These are phyloP conservation scores for Copidosoma floridanum DNA, from an alignment of 1,140 invertebrate species.

Conservation along the genomic window DNA sequence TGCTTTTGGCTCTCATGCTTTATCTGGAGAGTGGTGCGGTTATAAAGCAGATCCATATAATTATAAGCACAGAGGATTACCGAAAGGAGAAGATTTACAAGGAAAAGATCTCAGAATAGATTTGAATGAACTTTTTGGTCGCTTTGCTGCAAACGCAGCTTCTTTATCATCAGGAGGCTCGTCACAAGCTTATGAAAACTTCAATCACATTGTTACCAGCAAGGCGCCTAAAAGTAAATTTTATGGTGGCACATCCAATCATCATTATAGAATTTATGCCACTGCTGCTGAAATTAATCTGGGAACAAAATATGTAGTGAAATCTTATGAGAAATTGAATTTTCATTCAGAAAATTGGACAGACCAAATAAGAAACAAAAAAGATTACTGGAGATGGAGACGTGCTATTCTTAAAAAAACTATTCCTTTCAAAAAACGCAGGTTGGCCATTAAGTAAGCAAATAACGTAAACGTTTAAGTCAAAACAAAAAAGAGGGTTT, in stretches of 20 bases:
- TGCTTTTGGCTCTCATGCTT: neutral
- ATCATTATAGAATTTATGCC: slow-evolving; percentile 14
- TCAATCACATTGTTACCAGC: slow-evolving; percentile 12
- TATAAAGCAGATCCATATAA: slow-evolving; percentile 10
- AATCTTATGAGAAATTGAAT: neutral
- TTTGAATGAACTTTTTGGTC: too few relatives aligned
- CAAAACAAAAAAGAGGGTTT: slow-evolving; percentile 18
- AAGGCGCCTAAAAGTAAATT: slow-evolving; percentile 27
- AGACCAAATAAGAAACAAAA: neutral
- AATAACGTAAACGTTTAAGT: slow-evolving; percentile 15
- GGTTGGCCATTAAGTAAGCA: slow-evolving; percentile 2
- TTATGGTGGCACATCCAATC: slow-evolving; percentile 21
- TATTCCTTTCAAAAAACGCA: slow-evolving; percentile 3
- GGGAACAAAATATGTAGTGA: slow-evolving; percentile 11
- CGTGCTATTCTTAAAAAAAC: neutral
- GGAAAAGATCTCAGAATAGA: too few relatives aligned
- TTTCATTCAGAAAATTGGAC: slow-evolving; percentile 9
- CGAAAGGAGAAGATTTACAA: neutral
- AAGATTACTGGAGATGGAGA: slow-evolving; percentile 18
- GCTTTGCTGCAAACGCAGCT: too few relatives aligned
- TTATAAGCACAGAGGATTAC: slow-evolving; percentile 16
- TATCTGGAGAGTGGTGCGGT: slow-evolving; percentile 18
- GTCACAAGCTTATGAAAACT: slow-evolving; percentile 20
- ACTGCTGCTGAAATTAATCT: slow-evolving; percentile 22
- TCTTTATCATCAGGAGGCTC: slow-evolving; percentile 14